Evolutionary conservation across 1,140 invertebrate genomes (phyloP), one percentile per base, ranked within the genome.

Genomic region (Eriosoma lanigerum): DNA sequence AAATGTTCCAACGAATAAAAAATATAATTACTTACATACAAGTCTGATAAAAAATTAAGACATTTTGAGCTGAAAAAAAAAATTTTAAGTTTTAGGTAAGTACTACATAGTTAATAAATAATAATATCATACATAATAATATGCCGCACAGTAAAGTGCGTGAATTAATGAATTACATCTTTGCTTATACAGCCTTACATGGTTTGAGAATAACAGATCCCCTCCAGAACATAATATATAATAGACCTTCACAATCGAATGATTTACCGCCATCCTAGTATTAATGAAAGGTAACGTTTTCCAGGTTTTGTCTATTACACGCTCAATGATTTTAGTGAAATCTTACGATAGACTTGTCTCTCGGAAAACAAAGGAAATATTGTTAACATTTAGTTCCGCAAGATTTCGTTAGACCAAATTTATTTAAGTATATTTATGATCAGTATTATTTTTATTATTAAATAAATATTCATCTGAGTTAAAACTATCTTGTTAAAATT

Each of bases 221-320:
- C 75, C 54, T 78, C 75, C 75, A 60, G 48, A 38, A 38, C 32
- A 38, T 38, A 38, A 38, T 72, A 44, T 46, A 62, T 62, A 78
- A 78, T 78, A 78, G 56, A 78, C 75, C 75, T 78, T 78, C 73
- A 76, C 73, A 76, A 76, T 58, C 56, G 75, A 78, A 78, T 62
- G 75, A 58, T 76, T 76, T 76, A 76, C 73, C 75, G 54, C 26
- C 75, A 78, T 44, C 44, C 24, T 60, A 56, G 24, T 26, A 52
- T 52, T 52, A 52, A 72, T 72, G 68, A 72, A 72, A 60, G 75
- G 56, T 62, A 62, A 21, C 24, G 56, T 78, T 78, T 78, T 60
- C 56, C 75, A 78, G 54, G n/a, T 78, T 76, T 78, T 38, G 75
- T 78, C 75, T 78, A 78, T 62, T 78, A 78, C 75, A 78, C 75